Evolutionary conservation across 2,797 vertebrate species (phyloP), one percentile per base, ranked within the genome.

Genomic region (Schizothorax lantsangensis): DNA sequence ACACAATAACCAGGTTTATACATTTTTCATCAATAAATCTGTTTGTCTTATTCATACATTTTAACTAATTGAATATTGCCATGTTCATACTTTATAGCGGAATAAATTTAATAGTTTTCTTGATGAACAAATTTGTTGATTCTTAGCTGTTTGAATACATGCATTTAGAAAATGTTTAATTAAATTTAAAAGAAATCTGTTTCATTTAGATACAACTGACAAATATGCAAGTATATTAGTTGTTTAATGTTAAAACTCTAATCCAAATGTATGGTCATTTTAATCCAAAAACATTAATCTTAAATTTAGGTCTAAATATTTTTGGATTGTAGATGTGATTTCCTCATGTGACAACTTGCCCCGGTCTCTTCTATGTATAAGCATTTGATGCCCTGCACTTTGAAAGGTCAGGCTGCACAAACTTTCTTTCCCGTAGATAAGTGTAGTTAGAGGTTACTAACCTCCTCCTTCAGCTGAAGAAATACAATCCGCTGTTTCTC

Each of bases 401-500:
- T 64, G 52, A 73, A 52, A 83, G 49, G 64, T 52, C 87, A 73
- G n/a, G 19, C 36, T 38, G 57, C 80, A 6, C 66, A 85, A 69
- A 81, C 77, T n/a, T 81, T 21, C n/a, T 62, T 81, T 66, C 26
- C 71, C 62, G 21, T 12, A 71, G 71, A 73, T 49, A n/a, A 86
- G 52, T 38, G 81, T 15, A 80, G 81, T 30, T 66, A 19, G 52
- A 88, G 36, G 11, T 36, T 45, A 21, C 71, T n/a, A 47, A 43
- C 62, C 74, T 79, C 64, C 33, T 84, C 80, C 64, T 72, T 40
- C 19, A 40, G 45, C 11, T 54, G 30, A 38, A 79, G 79, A 71
- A 88, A 68, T 33, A 72, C 30, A 82, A 74, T 62, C 71, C 23
- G 9, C 79, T 47, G 66, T 33, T 45, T 85, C 72, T 83, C 78